phyloP scores from a whole-genome alignment of 1,140 invertebrate genomes.

The Procambarus virginalis region DNA sequence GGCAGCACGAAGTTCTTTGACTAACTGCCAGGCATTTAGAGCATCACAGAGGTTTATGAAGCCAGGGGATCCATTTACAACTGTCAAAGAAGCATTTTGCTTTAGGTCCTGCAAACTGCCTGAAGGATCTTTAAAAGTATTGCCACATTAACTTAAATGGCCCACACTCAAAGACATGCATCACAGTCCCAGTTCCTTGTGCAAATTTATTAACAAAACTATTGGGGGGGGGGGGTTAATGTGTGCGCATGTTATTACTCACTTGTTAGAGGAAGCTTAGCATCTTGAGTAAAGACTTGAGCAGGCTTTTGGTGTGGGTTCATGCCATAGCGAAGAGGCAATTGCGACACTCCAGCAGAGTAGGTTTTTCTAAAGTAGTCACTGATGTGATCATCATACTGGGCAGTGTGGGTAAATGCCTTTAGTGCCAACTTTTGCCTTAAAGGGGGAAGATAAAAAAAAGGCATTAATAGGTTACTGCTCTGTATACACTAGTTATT shows the following conservation, averaged over 20 bases:
- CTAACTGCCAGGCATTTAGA: slow-evolving; percentile 97
- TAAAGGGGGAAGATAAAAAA: slow-evolving; percentile 28
- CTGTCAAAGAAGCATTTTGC: slow-evolving; percentile 72
- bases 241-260: slow-evolving; percentile 6
- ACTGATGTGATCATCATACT: slow-evolving; percentile 95
- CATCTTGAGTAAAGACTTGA: slow-evolving; percentile 88
- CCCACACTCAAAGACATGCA: too few relatives aligned
- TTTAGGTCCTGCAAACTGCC: too few relatives aligned
- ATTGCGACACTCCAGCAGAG: slow-evolving; percentile 83
- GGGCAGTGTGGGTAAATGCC: slow-evolving; percentile 96
- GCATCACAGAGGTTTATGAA: slow-evolving; percentile 99
- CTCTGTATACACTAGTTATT: too few relatives aligned
- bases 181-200: too few relatives aligned
- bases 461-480: too few relatives aligned
- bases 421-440: slow-evolving; percentile 87
- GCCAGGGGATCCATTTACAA: slow-evolving; percentile 95
- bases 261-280: slow-evolving; percentile 88
- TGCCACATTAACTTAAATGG: too few relatives aligned
- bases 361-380: slow-evolving; percentile 96
- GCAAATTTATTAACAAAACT: too few relatives aligned
- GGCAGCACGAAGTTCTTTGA: slow-evolving; percentile 88
- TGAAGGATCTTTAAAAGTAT: too few relatives aligned
- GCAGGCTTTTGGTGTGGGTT: slow-evolving; percentile 98
- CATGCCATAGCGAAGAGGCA: slow-evolving; percentile 95
- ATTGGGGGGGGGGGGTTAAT: too few relatives aligned